These are phyloP conservation scores for Neodiprion virginianus DNA, from an alignment of 1,140 invertebrate genomes.

Conservation along the genomic window DNA sequence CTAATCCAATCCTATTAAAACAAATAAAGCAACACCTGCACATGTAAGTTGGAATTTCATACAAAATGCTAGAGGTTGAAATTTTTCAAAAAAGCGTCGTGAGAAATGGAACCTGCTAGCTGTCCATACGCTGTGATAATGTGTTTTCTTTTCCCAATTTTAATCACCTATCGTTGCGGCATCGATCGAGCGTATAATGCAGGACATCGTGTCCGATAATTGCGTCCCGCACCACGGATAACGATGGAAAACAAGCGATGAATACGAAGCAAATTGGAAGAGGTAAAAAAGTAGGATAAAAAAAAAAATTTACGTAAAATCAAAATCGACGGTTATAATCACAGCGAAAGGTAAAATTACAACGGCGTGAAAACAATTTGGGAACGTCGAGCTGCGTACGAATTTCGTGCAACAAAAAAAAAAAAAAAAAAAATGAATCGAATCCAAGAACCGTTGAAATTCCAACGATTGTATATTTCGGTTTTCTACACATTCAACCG, in stretches of 20 bases:
- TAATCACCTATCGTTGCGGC: neutral
- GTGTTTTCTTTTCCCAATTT: conserved; percentile 3
- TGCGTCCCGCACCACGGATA: conserved; percentile 4
- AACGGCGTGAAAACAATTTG: no score
- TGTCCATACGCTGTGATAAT: no score
- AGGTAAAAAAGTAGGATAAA: neutral
- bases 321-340: no score
- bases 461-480: neutral
- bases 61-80: no score
- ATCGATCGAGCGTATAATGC: conserved; percentile 19
- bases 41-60: no score
- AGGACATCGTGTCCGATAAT: conserved; percentile 2
- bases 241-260: neutral
- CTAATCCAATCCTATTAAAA: no score
- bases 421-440: neutral
- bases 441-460: no score
- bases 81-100: no score
- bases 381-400: neutral
- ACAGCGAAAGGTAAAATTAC: no score
- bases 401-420: neutral
- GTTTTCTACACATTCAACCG: neutral
- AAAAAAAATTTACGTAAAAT: neutral
- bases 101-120: no score
- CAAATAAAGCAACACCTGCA: no score
- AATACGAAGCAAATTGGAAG: conserved; percentile 14